Evolutionary conservation across 2,888 invertebrate genomes (phyloP).

Genomic region (Cheilosia variabilis): DNA sequence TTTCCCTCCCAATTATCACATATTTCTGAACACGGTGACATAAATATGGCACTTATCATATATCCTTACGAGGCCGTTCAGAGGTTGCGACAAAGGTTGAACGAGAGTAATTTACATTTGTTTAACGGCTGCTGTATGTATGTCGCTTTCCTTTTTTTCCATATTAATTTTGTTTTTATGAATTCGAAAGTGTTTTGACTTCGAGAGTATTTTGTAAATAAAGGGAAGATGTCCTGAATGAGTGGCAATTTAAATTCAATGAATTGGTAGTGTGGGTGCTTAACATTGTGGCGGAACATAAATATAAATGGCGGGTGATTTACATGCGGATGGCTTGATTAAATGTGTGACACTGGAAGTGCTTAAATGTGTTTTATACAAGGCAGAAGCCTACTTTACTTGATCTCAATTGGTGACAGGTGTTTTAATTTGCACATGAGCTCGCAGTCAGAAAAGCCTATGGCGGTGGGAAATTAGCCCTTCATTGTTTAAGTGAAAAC

Average conservation of each 20-base stretch:
- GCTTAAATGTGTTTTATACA: no score
- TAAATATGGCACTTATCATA: constrained; percentile 69
- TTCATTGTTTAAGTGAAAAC: no score
- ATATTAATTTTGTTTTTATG: constrained; percentile 54
- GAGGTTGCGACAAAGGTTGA: constrained; percentile 69
- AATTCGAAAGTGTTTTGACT: constrained; percentile 58
- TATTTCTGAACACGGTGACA: constrained; percentile 63
- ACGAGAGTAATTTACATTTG: constrained; percentile 67
- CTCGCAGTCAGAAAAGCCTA: no score
- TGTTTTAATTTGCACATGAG: no score
- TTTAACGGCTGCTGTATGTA: constrained; percentile 51
- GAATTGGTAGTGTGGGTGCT: constrained; percentile 26
- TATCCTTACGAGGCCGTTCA: constrained; percentile 59
- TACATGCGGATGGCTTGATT: no score
- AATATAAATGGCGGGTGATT: background rate
- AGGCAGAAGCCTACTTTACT: no score
- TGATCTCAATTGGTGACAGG: no score
- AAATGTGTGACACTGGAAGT: no score
- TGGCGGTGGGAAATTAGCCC: no score
- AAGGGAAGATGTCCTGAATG: constrained; percentile 18
- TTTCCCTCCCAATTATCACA: constrained; percentile 70
- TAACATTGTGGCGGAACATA: constrained; percentile 8
- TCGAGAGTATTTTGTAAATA: constrained; percentile 26
- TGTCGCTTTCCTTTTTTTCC: constrained; percentile 31
- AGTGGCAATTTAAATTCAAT: constrained; percentile 61